phyloP scores from a whole-genome alignment of 37 sponge, comb jelly and placozoan genomes.

The Axinella damicornis region DNA sequence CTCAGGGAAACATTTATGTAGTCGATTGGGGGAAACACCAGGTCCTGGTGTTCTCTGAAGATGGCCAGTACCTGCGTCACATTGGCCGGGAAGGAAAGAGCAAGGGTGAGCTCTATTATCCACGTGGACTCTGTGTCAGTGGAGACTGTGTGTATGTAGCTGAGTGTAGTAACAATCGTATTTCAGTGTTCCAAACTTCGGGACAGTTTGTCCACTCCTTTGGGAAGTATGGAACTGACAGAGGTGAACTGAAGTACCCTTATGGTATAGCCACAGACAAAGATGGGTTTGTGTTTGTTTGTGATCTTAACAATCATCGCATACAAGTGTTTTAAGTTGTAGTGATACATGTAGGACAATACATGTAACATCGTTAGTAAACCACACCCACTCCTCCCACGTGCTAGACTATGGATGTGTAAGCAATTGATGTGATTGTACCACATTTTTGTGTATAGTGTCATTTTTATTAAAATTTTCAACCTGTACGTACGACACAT shows the following conservation, averaged over 20 bases:
- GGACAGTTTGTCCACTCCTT: constrained; percentile 3
- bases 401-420: too few relatives aligned
- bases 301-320: not conserved
- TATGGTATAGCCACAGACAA: constrained; percentile 4
- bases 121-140: not conserved
- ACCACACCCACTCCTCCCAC: too few relatives aligned
- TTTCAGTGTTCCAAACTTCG: constrained; percentile 2
- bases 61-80: not conserved
- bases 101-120: not conserved
- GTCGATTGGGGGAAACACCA: not conserved
- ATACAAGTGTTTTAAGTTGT: constrained; percentile 9
- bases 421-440: too few relatives aligned
- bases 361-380: too few relatives aligned
- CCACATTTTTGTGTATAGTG: too few relatives aligned
- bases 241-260: constrained; percentile 10
- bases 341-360: too few relatives aligned
- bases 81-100: not conserved
- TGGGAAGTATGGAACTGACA: not conserved
- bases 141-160: constrained; percentile 2
- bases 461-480: too few relatives aligned
- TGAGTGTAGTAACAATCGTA: not conserved
- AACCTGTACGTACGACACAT: too few relatives aligned
- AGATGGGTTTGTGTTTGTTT: constrained; percentile 15
- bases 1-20: not conserved
- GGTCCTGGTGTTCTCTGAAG: not conserved